Percentiles rank a stretch among this genome's conserved stretches.
Conservation (phyloP, 2,797 vertebrate species). For the Philypnodon macrostomus region DNA sequence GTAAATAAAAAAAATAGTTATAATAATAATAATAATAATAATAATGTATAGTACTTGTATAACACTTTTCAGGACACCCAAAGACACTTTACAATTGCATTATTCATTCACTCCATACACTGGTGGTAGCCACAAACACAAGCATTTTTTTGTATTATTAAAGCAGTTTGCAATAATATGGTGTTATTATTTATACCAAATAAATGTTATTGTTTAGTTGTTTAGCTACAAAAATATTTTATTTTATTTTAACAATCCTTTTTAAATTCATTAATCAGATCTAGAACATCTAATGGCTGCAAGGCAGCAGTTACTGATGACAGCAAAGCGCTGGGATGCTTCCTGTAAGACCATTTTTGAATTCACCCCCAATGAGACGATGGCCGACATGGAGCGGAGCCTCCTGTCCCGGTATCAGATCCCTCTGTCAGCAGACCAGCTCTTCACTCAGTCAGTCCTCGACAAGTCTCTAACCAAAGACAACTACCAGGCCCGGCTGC, state of each 20-base stretch:
- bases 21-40: not conserved
- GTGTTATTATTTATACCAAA: too few relatives aligned
- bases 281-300: constrained; percentile 96
- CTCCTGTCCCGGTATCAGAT: constrained; percentile 97
- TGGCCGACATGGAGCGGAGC: constrained; percentile 94
- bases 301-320: constrained; percentile 92
- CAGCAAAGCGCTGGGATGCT: constrained; percentile 96
- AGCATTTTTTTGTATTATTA: too few relatives aligned
- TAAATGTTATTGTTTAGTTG: too few relatives aligned
- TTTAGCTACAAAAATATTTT: too few relatives aligned
- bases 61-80: too few relatives aligned
- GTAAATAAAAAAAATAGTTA: constrained; percentile 63
- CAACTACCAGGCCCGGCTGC: constrained; percentile 95
- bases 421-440: constrained; percentile 96
- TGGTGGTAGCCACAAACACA: too few relatives aligned
- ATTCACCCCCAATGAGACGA: constrained; percentile 90
- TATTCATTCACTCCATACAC: too few relatives aligned
- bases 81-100: too few relatives aligned
- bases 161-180: too few relatives aligned
- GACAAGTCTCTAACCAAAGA: constrained; percentile 94
- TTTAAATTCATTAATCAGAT: constrained; percentile 71
- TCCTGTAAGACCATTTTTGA: constrained; percentile 96
- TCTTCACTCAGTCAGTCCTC: constrained; percentile 98
- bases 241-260: not conserved
- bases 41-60: too few relatives aligned